Percentiles rank a stretch among this genome's conserved stretches.
Conservation (phyloP, 30 jellyfish, hydroid and myxozoan species). For the Hydractinia echinata region DNA sequence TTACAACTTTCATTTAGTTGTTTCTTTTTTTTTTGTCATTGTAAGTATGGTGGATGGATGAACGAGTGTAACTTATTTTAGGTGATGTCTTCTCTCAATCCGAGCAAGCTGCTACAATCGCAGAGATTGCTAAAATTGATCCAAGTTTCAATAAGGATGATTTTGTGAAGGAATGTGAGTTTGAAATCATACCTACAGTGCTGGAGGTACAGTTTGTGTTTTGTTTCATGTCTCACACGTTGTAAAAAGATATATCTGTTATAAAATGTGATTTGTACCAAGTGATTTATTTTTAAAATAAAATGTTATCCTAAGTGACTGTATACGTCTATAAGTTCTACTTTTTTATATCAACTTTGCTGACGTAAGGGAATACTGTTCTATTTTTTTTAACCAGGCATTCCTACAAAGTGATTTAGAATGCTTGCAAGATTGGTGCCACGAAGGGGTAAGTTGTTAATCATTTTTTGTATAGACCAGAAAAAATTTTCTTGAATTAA, state of each 20-base stretch:
- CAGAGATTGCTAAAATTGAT: slow-evolving; percentile 84
- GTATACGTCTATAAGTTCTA: background rate
- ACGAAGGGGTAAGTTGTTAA: slow-evolving; percentile 73
- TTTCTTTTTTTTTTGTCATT: background rate
- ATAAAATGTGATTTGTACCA: background rate
- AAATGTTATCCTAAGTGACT: too few relatives aligned
- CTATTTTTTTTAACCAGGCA: slow-evolving; percentile 48
- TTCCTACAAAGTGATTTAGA: slow-evolving; percentile 80
- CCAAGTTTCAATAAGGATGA: slow-evolving; percentile 80
- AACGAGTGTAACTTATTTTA: background rate
- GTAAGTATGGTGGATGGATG: background rate
- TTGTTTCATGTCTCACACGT: background rate
- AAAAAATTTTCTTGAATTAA: too few relatives aligned
- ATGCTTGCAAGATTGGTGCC: slow-evolving; percentile 93
- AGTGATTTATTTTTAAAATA: background rate
- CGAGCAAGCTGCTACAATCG: slow-evolving; percentile 84
- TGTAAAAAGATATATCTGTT: too few relatives aligned
- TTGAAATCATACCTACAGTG: slow-evolving; percentile 89
- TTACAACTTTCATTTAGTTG: background rate
- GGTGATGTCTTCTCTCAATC: slow-evolving; percentile 91
- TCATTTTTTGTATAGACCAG: background rate
- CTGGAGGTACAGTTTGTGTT: slow-evolving; percentile 58
- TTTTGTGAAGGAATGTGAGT: slow-evolving; percentile 75
- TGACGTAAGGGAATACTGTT: background rate
- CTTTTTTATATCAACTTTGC: background rate